Evolutionary conservation across 2,113 vertebrate genomes (phyloP).

Genomic region (Ia io): DNA sequence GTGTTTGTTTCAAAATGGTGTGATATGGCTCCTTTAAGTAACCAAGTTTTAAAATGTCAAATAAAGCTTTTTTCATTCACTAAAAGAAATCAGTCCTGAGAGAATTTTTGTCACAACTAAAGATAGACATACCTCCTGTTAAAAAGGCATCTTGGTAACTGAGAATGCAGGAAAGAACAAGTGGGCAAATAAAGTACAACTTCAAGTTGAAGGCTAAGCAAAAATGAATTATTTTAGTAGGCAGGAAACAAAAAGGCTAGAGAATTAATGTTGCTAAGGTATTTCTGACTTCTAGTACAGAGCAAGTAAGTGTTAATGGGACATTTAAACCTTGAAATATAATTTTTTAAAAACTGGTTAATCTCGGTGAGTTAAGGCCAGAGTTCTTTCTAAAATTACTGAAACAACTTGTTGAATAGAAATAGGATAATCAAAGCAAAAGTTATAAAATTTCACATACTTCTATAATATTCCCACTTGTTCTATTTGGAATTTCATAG

Average conservation of each 20-base stretch:
- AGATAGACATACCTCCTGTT: not conserved
- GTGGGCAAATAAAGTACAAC: not conserved
- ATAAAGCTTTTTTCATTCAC: not conserved
- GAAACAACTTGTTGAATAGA: not conserved
- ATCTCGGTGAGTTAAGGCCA: not conserved
- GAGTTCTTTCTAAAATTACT: slow-evolving; percentile 11
- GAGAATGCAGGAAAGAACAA: slow-evolving; percentile 1
- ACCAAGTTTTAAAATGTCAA: slow-evolving; percentile 26
- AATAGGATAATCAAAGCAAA: not conserved
- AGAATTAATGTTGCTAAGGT: slow-evolving; percentile 14
- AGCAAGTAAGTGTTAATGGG: not conserved
- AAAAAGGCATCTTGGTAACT: slow-evolving; percentile 1
- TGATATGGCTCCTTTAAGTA: not conserved
- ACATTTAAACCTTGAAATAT: not conserved
- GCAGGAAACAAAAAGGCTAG: not conserved
- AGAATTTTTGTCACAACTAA: not conserved
- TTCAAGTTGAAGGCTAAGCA: not conserved
- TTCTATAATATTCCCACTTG: not conserved
- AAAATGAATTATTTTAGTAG: slow-evolving; percentile 7
- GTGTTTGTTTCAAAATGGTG: not conserved
- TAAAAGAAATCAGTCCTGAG: not conserved
- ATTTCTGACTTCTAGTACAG: not conserved
- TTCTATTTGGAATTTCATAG: not conserved
- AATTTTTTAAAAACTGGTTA: slow-evolving; percentile 24
- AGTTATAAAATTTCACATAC: not conserved